Conservation (phyloP, 2,797 vertebrate genomes). For the Salmo trutta region DNA sequence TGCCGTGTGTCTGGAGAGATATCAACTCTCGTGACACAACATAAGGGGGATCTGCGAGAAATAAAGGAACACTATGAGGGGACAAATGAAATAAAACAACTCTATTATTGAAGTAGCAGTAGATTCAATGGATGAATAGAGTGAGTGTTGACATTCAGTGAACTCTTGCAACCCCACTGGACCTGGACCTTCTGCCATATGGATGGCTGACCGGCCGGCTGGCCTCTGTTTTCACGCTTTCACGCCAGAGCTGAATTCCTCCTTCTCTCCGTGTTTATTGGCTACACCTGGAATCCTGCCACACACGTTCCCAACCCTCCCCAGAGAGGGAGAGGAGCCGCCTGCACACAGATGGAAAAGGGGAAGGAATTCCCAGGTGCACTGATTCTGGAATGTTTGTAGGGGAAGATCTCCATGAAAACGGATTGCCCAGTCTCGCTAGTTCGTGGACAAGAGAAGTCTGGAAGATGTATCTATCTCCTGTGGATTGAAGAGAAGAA, state of each 20-base stretch:
- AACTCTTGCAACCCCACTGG: neutral
- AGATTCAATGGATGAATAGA: neutral
- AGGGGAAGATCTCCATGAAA: conserved; percentile 52
- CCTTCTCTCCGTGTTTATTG: conserved; percentile 49
- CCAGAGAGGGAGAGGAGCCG: conserved; percentile 35
- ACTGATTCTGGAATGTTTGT: conserved; percentile 27
- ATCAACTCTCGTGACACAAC: neutral
- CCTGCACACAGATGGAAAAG: conserved; percentile 31
- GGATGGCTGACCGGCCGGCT: conserved; percentile 4
- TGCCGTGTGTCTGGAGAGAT: neutral
- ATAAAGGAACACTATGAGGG: neutral
- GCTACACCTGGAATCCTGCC: conserved; percentile 40
- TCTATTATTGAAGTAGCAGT: neutral
- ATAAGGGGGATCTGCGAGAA: neutral
- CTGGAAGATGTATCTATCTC: conserved; percentile 10
- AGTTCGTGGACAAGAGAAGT: neutral
- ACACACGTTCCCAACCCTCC: conserved; percentile 31
- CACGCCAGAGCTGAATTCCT: conserved; percentile 46
- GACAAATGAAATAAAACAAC: neutral
- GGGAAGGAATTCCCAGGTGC: conserved; percentile 48
- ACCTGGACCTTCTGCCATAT: conserved; percentile 14
- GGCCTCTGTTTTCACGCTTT: conserved; percentile 3
- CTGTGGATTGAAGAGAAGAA: conserved; percentile 8
- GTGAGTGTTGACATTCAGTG: neutral
- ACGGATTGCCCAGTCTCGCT: conserved; percentile 39